phyloP scores from a whole-genome alignment of 2,888 invertebrate genomes.

The Aporophyla nigra region DNA sequence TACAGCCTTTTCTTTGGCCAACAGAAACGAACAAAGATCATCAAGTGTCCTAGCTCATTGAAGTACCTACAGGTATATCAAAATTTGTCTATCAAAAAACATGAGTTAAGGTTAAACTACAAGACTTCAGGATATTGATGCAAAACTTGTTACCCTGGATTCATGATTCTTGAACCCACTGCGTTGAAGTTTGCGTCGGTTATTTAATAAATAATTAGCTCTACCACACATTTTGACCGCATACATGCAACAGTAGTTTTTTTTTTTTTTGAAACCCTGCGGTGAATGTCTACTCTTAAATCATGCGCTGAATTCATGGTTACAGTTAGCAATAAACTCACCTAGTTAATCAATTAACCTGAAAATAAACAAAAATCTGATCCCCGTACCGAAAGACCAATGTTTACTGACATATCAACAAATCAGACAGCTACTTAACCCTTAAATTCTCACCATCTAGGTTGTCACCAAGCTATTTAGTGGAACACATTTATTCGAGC shows the following conservation, averaged over 20 bases:
- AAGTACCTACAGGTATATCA: neutral
- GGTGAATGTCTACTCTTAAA: neutral
- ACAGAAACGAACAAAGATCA: neutral
- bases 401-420: neutral
- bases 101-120: neutral
- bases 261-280: no score
- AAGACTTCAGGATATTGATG: no score
- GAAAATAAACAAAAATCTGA: neutral
- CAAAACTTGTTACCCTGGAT: no score
- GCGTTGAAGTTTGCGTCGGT: no score
- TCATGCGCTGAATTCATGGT: neutral
- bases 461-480: constrained; percentile 49
- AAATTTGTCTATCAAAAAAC: neutral
- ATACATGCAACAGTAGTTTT: no score
- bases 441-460: constrained; percentile 11
- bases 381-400: no score
- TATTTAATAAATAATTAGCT: no score
- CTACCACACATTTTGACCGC: no score
- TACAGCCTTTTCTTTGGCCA: neutral
- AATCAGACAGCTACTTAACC: neutral
- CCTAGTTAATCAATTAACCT: neutral
- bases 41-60: no score
- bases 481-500: constrained; percentile 30
- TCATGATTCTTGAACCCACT: no score
- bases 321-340: no score